These are phyloP conservation scores for Lepus oiostolus DNA, from an alignment of 2,797 vertebrate genomes.

Conservation along the genomic window DNA sequence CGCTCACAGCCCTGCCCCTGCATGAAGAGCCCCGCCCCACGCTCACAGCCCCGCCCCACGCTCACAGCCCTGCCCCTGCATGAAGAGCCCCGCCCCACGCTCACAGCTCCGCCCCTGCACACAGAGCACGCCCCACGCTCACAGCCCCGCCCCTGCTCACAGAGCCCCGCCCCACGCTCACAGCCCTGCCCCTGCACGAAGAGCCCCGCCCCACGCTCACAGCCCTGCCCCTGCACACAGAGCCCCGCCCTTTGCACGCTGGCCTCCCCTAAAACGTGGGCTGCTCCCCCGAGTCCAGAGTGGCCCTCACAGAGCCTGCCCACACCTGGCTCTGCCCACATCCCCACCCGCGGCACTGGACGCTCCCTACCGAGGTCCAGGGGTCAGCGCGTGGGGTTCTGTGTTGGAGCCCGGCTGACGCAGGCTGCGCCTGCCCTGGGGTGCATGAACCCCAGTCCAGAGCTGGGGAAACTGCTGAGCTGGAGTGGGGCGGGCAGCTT, in stretches of 20 bases:
- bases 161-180: background rate
- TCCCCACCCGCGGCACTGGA: fast-evolving
- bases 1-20: too few species aligned
- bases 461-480: background rate
- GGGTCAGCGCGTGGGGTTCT: too few species aligned
- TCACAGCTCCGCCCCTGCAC: too few species aligned
- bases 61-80: too few species aligned
- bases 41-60: too few species aligned
- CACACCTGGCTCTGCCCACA: background rate
- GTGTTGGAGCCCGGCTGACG: background rate
- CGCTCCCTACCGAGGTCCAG: background rate
- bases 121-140: too few species aligned
- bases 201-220: background rate
- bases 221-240: background rate
- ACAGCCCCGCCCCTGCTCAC: too few species aligned
- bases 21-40: too few species aligned
- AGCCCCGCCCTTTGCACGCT: background rate
- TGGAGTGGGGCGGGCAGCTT: background rate
- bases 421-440: background rate
- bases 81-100: too few species aligned
- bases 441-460: background rate
- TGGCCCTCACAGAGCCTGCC: background rate
- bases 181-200: fast-evolving
- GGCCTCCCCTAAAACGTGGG: too few species aligned
- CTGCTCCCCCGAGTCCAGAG: too few species aligned